These are phyloP conservation scores for Pheosia tremula DNA, from an alignment of 2,888 invertebrate genomes.

Conservation along the genomic window DNA sequence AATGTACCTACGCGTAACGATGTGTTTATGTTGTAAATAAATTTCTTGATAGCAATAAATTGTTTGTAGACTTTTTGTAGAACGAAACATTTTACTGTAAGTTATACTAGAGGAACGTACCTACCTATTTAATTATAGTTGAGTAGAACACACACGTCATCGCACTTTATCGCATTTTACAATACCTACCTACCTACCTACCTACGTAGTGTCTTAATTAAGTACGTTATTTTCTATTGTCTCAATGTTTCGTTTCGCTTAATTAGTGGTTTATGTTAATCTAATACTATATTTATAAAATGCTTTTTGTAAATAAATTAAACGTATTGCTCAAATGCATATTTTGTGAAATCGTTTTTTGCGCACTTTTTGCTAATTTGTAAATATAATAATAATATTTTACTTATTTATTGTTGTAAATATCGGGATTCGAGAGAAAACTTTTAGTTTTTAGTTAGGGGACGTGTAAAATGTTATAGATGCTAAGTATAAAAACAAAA, in stretches of 20 bases:
- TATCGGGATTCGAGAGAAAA: conserved; percentile 64
- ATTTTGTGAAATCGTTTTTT: conserved; percentile 83
- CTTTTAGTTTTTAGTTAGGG: conserved; percentile 52
- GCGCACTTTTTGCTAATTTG: conserved; percentile 82
- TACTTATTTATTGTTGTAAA: conserved; percentile 58
- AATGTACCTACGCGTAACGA: conserved; percentile 42
- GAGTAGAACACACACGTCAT: conserved; percentile 29
- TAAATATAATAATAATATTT: conserved; percentile 61
- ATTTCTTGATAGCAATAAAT: conserved; percentile 70
- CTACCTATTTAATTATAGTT: conserved; percentile 9
- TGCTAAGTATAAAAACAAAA: conserved; percentile 65
- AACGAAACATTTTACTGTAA: conserved; percentile 44
- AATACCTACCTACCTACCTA: conserved; percentile 2
- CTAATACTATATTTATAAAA: conserved; percentile 54
- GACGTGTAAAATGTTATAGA: conserved; percentile 46
- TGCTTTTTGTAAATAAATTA: conserved; percentile 79
- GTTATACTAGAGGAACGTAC: conserved; percentile 29
- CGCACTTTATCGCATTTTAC: conserved; percentile 19
- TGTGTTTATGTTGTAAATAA: conserved; percentile 51
- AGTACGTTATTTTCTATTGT: conserved; percentile 12
- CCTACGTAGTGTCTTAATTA: conserved; percentile 19
- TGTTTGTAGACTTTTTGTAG: conserved; percentile 60
- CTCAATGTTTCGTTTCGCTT: conserved; percentile 25
- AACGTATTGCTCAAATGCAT: conserved; percentile 83
- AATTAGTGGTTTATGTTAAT: conserved; percentile 34